Conservation (phyloP, 2,888 invertebrate species). For the Spodoptera exigua region DNA sequence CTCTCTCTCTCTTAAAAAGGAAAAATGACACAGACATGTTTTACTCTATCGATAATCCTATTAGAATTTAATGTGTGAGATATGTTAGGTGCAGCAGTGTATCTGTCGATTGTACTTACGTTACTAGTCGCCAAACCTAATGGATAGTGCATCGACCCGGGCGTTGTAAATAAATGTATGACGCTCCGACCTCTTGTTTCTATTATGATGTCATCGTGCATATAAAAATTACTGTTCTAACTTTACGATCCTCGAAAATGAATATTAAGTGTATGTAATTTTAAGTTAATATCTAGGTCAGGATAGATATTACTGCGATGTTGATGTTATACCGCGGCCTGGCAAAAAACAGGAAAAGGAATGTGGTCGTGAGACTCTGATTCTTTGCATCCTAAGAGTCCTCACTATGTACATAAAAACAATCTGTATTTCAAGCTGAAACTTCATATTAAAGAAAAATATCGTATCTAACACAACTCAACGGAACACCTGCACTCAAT, state of each 20-base stretch:
- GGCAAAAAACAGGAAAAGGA: too few relatives aligned
- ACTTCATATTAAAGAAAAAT: slow-evolving; percentile 24
- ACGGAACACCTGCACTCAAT: slow-evolving; percentile 51
- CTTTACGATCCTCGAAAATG: neutral
- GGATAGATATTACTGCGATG: too few relatives aligned
- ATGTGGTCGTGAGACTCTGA: too few relatives aligned
- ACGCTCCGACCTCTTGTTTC: slow-evolving; percentile 23
- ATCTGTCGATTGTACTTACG: slow-evolving; percentile 1
- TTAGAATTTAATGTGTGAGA: too few relatives aligned
- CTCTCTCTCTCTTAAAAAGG: too few relatives aligned
- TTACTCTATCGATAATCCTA: too few relatives aligned
- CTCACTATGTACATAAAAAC: neutral
- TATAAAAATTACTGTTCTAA: neutral
- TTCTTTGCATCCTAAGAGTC: too few relatives aligned
- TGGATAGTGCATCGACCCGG: slow-evolving; percentile 50
- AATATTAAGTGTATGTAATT: too few relatives aligned
- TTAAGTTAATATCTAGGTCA: too few relatives aligned
- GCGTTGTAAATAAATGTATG: slow-evolving; percentile 25
- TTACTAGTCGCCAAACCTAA: slow-evolving; percentile 39
- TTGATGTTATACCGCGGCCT: too few relatives aligned
- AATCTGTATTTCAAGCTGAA: neutral
- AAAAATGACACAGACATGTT: too few relatives aligned
- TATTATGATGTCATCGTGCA: slow-evolving; percentile 44
- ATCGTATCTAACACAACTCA: slow-evolving; percentile 11
- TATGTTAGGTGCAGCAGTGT: too few relatives aligned